Evolutionary conservation across 2,888 invertebrate genomes (phyloP), one percentile per base, ranked within the genome.

Genomic region (Tricholauxania praeusta): DNA sequence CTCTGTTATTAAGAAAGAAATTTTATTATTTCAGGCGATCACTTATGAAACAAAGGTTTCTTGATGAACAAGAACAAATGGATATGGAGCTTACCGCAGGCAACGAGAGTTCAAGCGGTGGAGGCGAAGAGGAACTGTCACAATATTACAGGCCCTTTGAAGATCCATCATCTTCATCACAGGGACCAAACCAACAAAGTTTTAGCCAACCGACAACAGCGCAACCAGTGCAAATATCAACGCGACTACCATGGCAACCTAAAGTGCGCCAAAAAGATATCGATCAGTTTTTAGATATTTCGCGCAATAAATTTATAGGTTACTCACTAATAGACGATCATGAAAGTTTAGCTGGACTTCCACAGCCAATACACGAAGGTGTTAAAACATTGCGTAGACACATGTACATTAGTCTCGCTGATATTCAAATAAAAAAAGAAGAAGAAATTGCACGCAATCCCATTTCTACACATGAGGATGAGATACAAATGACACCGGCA

Each of bases 341-440:
- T 72, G 92, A 92, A 75, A 97, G 97, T 69, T 89, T 98, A 77
- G 97, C 98, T 71, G 99, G 99, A 1, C 89, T 99, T 72, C 99
- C 99, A 1, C 94, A 95, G 81, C 98, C 99, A 0, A 98, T 99
- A 82, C 96, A 97, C 84, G 98, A 99, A 88, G 97, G 98, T 48
- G 94, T 99, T 49, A 93, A 93, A 82, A 96, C 96, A 72, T 89
- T 98, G 53, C 82, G 88, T 52, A 90, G 96, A 90, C 97, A 98
- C 84, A 93, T 98, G 90, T 99, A 99, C 86, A 93, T 94, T 52
- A 98, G 98, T 69, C 88, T 99, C 75, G 92, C 97, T 17, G 98
- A 99, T 88, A 89, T 97, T 72, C 98, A 99, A 88, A 93, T 96
- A 74, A 93, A 94, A 82, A 91, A 93, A 82, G 98, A 98, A 87